Base-by-base conservation (phyloP, 2,888 invertebrate species). In the Poecilobothrus nobilitatus region DNA sequence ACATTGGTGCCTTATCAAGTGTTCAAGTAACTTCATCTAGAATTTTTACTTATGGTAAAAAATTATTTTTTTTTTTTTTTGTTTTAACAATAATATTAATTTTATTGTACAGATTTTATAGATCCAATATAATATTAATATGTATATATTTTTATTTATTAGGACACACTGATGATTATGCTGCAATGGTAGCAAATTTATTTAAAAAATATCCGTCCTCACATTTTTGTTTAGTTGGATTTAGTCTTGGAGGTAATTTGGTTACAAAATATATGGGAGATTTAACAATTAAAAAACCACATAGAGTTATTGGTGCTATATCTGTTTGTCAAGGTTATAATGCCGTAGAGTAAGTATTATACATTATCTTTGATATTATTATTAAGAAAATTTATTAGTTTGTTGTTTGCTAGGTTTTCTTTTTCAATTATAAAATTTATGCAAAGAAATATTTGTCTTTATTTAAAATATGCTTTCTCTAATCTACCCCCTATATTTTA, bases 251-350 rank as follows among this genome's bases (percentile, higher is more conserved):
- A 65, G 97, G 93, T 33, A 97, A 97, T 83, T 84, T 96, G 72
- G 88, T 96, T 64, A 90, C 94, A n/a, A 95, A 95, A 81, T 97
- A 95, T 79, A 84, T 96, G 79, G 95, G 95, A 61, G 94, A 95
- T 82, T 79, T 79, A 61, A 86, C 87, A 21, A 82, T 85, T 72
- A 84, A 84, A 72, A 85, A 88, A 74, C 86, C 90, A 1, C 75
- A 83, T 20, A 89, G 88, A 77, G 89, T 96, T 69, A 89, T 95
- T 75, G 94, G 94, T 67, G 96, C 90, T 37, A 89, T 97, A 75
- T 95, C 95, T 44, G 91, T 96, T 77, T 95, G 96, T 79, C 96
- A 96, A 83, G 96, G 96, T 76, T 97, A 96, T 81, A 92, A 94
- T 81, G 94, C 94, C 64, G 88, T 91, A 71, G 90, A 90, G 94